A percentile compares a stretch with the other conserved stretches of the same genome.
Conservation (phyloP, 1,140 invertebrate genomes). For the Leptonema lineaticorne region DNA sequence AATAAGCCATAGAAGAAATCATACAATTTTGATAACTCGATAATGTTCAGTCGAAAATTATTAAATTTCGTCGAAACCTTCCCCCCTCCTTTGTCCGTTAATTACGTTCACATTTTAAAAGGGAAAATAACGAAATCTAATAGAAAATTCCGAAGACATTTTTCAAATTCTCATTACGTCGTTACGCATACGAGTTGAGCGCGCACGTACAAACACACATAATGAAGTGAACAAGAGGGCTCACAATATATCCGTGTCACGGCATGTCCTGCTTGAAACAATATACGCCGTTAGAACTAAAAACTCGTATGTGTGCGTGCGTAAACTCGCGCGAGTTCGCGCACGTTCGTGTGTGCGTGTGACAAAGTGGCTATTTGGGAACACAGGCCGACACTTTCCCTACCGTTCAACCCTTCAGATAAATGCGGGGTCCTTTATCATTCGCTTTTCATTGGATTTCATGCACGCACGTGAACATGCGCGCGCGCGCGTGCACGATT, state of each 20-base stretch:
- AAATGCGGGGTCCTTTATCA: conserved; percentile 24
- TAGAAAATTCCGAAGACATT: too few species aligned
- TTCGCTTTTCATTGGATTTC: conserved; percentile 8
- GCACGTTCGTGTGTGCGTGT: conserved; percentile 1
- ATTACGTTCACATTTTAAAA: too few species aligned
- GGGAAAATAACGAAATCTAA: too few species aligned
- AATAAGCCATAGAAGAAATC: too few species aligned
- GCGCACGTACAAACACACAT: not conserved
- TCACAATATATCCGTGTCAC: not conserved
- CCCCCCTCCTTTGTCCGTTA: too few species aligned
- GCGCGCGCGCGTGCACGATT: not conserved
- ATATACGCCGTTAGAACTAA: conserved; percentile 1
- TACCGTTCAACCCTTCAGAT: conserved; percentile 21
- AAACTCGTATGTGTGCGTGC: too few species aligned
- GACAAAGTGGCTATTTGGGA: conserved; percentile 32
- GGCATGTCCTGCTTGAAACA: conserved; percentile 11
- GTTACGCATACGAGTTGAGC: too few species aligned
- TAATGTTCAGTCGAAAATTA: too few species aligned
- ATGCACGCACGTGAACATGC: not conserved
- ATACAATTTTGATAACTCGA: too few species aligned
- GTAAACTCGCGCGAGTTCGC: not conserved
- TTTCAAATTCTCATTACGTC: too few species aligned
- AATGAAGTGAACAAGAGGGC: conserved; percentile 11
- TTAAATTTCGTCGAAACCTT: too few species aligned
- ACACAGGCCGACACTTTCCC: conserved; percentile 28